Percentiles rank a stretch among this genome's conserved stretches.
These are phyloP conservation scores for Atractosteus spatula DNA, from an alignment of 2,113 vertebrate genomes.

Conservation along the genomic window DNA sequence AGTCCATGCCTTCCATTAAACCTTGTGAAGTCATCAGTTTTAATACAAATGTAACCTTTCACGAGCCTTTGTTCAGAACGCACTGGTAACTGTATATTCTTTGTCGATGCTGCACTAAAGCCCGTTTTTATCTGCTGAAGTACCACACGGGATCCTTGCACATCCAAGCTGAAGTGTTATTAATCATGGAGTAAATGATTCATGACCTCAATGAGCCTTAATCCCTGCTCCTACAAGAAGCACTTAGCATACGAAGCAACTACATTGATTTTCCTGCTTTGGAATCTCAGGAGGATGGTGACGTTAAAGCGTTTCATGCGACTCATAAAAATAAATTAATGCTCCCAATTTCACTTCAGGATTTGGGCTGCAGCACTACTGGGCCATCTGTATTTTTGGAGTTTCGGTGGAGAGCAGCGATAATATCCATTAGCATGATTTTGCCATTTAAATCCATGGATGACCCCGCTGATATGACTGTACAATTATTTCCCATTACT, in stretches of 20 bases:
- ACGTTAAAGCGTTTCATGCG: not conserved
- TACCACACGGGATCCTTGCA: slow-evolving; percentile 22
- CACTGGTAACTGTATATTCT: slow-evolving; percentile 38
- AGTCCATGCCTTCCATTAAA: slow-evolving; percentile 31
- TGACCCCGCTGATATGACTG: not conserved
- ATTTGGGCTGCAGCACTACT: too few relatives aligned
- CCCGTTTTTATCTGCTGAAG: slow-evolving; percentile 47
- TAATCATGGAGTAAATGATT: slow-evolving; percentile 53
- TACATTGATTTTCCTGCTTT: slow-evolving; percentile 33
- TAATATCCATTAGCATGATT: slow-evolving; percentile 5
- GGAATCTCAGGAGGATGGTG: slow-evolving; percentile 23
- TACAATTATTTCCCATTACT: slow-evolving; percentile 14
- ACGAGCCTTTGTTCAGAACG: slow-evolving; percentile 44
- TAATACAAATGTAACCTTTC: slow-evolving; percentile 48
- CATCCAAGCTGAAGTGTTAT: slow-evolving; percentile 40
- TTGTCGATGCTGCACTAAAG: slow-evolving; percentile 43
- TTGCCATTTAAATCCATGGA: slow-evolving; percentile 22
- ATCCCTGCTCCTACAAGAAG: slow-evolving; percentile 23
- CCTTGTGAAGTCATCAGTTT: slow-evolving; percentile 49
- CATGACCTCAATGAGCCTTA: slow-evolving; percentile 38
- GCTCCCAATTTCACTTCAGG: not conserved
- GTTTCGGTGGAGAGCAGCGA: slow-evolving; percentile 26
- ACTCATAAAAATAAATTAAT: not conserved
- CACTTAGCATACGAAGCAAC: slow-evolving; percentile 38
- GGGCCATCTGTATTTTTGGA: not conserved